Base-by-base conservation (phyloP, 2,113 vertebrate species). In the Lepus europaeus region DNA sequence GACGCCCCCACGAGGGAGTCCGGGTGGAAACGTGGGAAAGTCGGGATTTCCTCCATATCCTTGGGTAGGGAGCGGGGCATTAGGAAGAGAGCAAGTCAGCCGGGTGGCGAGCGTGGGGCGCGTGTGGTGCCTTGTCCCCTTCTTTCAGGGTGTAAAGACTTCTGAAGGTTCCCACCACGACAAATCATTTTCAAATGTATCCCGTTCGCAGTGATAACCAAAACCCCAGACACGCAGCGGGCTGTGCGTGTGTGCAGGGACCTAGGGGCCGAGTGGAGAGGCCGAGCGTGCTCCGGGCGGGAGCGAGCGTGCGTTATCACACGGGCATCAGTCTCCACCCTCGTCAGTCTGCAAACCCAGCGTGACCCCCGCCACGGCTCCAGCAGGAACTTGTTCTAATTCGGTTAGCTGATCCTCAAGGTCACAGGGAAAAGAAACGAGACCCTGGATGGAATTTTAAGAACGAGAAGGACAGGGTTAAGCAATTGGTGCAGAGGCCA, bases 241-340 rank as follows among this genome's bases (percentile, higher is more conserved):
- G 14, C 66, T 23, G 1, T 70, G 4, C 6, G 8, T 33, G 0
- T 11, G 12, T 36, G n/a, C 22, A 39, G 63, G 90, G 45, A 63
- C 36, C 27, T 5, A 70, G 51, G 17, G 5, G 31, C 16, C 36
- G 6, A 61, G 36, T 2, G 22, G 19, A 90, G n/a, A 73, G 22
- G 31, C 0, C 45, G 16, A 33, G 36, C 8, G 11, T 25, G 7
- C 31, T 31, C 29, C 6, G 0, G 23, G 3, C 4, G 11, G 51
- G 36, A 36, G 36, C 36, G 9, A 49, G 8, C 13, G 49, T 36
- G 29, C 76, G 1, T 68, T 39, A 17, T 27, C 51, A 29, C 20
- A 10, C 31, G 17, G 23, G 73, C 11, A 31, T 9, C 20, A 1
- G 4, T 39, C 69, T 81, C 66, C 63, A 61, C 22, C 33, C 4